A percentile compares a stretch with the other conserved stretches of the same genome.
Evolutionary conservation across 2,888 invertebrate species (phyloP).

Genomic region (Erebia ligea): DNA sequence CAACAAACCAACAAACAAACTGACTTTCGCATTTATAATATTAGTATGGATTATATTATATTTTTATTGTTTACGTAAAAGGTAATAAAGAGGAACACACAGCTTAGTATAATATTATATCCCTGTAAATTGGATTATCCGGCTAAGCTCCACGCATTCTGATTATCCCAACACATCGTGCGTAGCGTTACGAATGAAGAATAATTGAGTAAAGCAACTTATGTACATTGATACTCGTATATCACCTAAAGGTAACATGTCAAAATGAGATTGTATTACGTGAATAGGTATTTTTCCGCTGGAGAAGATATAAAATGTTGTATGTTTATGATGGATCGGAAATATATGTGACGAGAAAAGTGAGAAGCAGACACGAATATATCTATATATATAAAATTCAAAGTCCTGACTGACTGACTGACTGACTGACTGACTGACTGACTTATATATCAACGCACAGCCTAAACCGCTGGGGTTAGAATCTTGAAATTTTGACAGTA

Average conservation of each 20-base stretch:
- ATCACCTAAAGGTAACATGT: not conserved
- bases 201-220: not conserved
- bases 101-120: not conserved
- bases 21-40: too few species aligned
- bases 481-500: too few species aligned
- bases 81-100: not conserved
- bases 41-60: not conserved
- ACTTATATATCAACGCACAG: too few species aligned
- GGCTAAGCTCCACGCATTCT: not conserved
- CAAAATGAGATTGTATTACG: not conserved
- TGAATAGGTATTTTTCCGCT: not conserved
- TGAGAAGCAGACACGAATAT: not conserved
- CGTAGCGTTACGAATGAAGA: not conserved
- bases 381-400: too few species aligned
- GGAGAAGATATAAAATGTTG: not conserved
- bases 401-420: too few species aligned
- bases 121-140: conserved; percentile 4
- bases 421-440: too few species aligned
- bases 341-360: not conserved
- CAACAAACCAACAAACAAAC: too few species aligned
- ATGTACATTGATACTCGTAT: not conserved
- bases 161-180: not conserved
- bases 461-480: too few species aligned
- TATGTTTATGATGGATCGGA: not conserved
- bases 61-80: too few species aligned